Conservation (phyloP, 2,888 invertebrate genomes). For the Halictus ligatus region DNA sequence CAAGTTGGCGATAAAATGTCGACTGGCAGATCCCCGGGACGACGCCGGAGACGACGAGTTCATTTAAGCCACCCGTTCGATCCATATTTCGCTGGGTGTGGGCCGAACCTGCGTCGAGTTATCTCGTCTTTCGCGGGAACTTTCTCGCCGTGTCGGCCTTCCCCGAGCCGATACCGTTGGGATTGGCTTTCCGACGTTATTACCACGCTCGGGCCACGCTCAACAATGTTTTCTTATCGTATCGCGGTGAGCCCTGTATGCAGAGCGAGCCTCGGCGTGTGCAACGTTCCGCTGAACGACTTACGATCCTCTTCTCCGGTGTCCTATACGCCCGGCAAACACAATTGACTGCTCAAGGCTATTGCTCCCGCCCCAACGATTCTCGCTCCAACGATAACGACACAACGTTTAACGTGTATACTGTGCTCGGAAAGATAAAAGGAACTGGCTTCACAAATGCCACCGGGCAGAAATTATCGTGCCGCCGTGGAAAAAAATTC, state of each 20-base stretch:
- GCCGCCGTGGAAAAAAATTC: background rate
- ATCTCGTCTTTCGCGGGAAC: background rate
- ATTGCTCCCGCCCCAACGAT: background rate
- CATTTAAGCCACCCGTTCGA: background rate
- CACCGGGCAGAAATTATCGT: background rate
- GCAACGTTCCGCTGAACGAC: slow-evolving; percentile 12
- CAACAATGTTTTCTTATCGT: slow-evolving; percentile 42
- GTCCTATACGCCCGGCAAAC: background rate
- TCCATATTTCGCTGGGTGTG: slow-evolving; percentile 6
- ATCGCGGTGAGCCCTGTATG: slow-evolving; percentile 18
- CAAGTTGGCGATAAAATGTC: background rate
- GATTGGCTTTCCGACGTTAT: slow-evolving; percentile 33
- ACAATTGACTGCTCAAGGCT: slow-evolving; percentile 11
- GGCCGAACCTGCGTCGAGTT: slow-evolving; percentile 13
- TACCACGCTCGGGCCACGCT: slow-evolving; percentile 22
- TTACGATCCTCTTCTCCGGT: slow-evolving; percentile 3
- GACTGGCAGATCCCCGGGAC: background rate
- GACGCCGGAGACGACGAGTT: background rate
- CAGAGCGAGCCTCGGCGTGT: slow-evolving; percentile 28
- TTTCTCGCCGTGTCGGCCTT: background rate
- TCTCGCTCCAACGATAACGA: background rate
- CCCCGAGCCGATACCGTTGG: slow-evolving; percentile 1
- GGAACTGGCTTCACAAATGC: background rate
- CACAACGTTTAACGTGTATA: slow-evolving; percentile 1
- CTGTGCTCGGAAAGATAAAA: slow-evolving; percentile 2